Evolutionary conservation across 2,888 invertebrate genomes (phyloP).

Genomic region (Hypena proboscidalis): DNA sequence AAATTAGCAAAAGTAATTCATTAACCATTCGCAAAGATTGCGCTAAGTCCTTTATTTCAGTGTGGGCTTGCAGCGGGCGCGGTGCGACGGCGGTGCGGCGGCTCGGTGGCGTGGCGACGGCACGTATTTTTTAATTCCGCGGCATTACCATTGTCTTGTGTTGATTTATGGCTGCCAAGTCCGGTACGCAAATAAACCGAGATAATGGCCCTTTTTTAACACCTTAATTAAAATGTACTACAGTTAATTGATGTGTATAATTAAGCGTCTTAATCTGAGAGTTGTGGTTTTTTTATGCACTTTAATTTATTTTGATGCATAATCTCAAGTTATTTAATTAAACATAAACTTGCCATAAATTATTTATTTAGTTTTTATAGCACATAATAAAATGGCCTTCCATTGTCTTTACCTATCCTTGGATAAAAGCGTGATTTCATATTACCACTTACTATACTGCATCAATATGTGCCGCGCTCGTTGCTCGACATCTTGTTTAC

Average conservation of each 20-base stretch:
- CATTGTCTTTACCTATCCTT: too few species aligned
- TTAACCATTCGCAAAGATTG: constrained; percentile 79
- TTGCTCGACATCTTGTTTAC: too few species aligned
- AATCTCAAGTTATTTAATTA: too few species aligned
- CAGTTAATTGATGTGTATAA: constrained; percentile 64
- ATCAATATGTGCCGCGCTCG: too few species aligned
- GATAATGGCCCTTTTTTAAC: constrained; percentile 79
- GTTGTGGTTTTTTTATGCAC: constrained; percentile 7
- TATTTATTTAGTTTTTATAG: too few species aligned
- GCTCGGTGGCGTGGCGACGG: too few species aligned
- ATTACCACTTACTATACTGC: too few species aligned
- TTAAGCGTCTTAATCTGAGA: constrained; percentile 25
- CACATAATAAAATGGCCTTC: too few species aligned
- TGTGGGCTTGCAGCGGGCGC: constrained; percentile 66
- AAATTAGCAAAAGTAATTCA: constrained; percentile 83
- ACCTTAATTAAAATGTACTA: constrained; percentile 75
- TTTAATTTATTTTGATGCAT: background rate
- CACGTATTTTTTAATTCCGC: constrained; percentile 81
- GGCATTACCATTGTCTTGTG: constrained; percentile 78
- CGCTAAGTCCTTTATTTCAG: constrained; percentile 79
- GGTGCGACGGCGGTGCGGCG: too few species aligned
- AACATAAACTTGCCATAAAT: too few species aligned
- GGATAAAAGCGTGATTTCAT: too few species aligned
- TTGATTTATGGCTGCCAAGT: constrained; percentile 71
- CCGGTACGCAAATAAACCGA: constrained; percentile 65